These are phyloP conservation scores for Cynopterus brachyotis DNA, from an alignment of 2,113 vertebrate genomes.

Conservation along the genomic window DNA sequence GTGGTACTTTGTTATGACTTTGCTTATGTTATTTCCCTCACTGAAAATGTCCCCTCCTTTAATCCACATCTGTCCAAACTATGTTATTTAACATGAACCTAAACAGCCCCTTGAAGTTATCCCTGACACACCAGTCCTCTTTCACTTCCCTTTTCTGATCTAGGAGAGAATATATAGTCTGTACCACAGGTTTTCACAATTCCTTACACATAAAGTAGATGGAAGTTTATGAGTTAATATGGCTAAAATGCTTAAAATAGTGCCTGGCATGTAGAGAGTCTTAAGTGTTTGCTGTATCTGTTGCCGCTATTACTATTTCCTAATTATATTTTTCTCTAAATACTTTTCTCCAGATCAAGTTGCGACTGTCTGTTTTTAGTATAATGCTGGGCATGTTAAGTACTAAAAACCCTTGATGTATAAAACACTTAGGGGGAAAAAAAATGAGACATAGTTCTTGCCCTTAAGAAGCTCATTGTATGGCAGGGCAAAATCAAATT, in stretches of 20 bases:
- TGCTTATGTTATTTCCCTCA: neutral
- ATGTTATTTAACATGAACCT: neutral
- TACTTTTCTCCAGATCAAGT: neutral
- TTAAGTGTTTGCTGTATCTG: neutral
- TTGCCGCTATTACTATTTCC: neutral
- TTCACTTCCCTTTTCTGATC: neutral
- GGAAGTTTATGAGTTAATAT: neutral
- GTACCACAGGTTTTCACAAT: neutral
- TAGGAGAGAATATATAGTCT: neutral
- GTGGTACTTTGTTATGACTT: neutral
- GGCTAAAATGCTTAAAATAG: neutral
- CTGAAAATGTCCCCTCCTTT: neutral
- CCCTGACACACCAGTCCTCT: neutral
- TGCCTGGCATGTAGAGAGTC: neutral
- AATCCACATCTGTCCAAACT: neutral
- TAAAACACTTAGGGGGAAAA: neutral
- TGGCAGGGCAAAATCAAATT: neutral
- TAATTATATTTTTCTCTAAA: neutral
- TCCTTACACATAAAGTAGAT: neutral
- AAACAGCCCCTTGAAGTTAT: neutral
- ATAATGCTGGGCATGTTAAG: neutral
- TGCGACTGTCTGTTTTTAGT: neutral
- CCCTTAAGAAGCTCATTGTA: neutral
- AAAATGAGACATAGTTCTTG: neutral
- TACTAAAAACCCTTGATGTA: neutral